phyloP scores from a whole-genome alignment of 2,113 vertebrate genomes.

The Strigops habroptila region DNA sequence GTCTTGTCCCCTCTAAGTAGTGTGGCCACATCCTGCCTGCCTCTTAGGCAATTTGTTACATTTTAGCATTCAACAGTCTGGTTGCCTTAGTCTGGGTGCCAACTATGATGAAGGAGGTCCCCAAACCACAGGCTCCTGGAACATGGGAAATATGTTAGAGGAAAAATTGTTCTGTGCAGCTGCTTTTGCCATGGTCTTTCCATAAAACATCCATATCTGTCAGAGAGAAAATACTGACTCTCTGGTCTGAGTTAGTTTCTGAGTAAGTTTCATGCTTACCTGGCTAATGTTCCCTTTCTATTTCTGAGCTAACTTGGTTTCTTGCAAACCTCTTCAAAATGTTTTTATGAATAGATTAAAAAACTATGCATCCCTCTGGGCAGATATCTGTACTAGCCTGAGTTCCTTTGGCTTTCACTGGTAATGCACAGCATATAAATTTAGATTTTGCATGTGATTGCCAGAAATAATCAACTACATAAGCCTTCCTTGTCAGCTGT shows the following conservation, averaged over 20 bases:
- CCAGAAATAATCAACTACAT: not conserved
- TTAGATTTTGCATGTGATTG: not conserved
- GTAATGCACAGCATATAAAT: not conserved
- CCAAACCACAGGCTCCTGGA: not conserved
- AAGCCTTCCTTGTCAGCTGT: not conserved
- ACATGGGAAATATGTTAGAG: not conserved
- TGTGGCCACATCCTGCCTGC: not conserved
- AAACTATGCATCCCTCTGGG: not conserved
- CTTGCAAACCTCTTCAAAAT: not conserved
- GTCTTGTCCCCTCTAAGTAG: not conserved
- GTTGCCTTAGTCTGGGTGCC: not conserved
- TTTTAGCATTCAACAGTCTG: not conserved
- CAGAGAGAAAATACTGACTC: not conserved
- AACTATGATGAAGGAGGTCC: not conserved
- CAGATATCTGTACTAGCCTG: not conserved
- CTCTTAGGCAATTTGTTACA: not conserved
- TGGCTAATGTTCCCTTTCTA: not conserved
- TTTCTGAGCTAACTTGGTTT: not conserved
- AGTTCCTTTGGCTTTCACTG: not conserved
- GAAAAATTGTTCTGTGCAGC: not conserved
- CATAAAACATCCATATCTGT: not conserved
- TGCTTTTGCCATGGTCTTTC: not conserved
- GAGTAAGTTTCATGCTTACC: not conserved
- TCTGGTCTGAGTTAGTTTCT: not conserved
- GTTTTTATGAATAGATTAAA: not conserved